Percentiles rank a stretch among this genome's conserved stretches.
phyloP scores from a whole-genome alignment of 2,797 vertebrate species.

The Notamacropus eugenii region DNA sequence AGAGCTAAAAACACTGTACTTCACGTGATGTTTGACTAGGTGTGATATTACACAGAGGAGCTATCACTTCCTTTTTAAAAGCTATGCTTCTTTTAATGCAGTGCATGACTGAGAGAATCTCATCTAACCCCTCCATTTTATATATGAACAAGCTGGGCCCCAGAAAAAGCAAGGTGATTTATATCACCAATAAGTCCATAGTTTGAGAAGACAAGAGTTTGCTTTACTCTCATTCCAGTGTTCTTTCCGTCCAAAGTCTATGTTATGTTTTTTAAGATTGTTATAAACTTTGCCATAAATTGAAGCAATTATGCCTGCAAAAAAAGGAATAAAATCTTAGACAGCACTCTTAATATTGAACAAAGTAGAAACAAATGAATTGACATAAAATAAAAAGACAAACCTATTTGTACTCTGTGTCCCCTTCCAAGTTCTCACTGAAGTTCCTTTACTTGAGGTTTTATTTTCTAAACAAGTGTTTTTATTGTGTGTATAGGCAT shows the following conservation, averaged over 20 bases:
- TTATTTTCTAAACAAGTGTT: not conserved
- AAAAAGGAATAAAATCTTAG: not conserved
- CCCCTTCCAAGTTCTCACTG: not conserved
- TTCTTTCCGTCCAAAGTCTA: not conserved
- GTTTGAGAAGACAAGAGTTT: not conserved
- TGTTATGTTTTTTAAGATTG: not conserved
- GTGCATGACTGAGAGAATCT: too few relatives aligned
- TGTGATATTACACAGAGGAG: not conserved
- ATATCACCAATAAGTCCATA: not conserved
- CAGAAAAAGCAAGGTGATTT: too few relatives aligned
- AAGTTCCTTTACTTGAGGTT: not conserved
- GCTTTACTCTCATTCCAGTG: not conserved
- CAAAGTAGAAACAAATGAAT: not conserved
- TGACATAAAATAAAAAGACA: not conserved
- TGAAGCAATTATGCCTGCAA: not conserved
- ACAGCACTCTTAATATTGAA: not conserved
- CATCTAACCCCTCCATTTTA: too few relatives aligned
- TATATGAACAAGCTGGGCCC: too few relatives aligned
- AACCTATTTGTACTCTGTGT: not conserved
- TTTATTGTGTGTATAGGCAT: slow-evolving; percentile 83
- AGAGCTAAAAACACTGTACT: not conserved
- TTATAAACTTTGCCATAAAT: not conserved
- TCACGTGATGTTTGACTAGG: too few relatives aligned
- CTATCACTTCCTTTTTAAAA: not conserved
- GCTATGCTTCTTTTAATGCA: not conserved